These are phyloP conservation scores for Microcebus ravelobensis DNA, from an alignment of 2,113 vertebrate genomes.

Conservation along the genomic window DNA sequence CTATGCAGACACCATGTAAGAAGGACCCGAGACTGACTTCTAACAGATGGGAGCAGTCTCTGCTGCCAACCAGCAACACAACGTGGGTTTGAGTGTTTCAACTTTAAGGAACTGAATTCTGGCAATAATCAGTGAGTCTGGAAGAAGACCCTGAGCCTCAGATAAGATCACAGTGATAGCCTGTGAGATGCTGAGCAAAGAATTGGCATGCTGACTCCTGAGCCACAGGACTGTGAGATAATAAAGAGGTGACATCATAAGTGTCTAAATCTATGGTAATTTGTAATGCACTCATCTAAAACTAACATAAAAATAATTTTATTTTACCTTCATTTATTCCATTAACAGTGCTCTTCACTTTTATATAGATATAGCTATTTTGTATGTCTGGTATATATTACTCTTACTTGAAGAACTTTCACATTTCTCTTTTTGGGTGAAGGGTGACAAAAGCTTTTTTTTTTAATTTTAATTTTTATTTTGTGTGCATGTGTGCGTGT, in stretches of 20 bases:
- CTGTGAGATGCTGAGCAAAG: background rate
- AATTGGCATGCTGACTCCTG: background rate
- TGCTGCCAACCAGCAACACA: background rate
- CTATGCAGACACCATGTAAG: fast-evolving
- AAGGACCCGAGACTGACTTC: background rate
- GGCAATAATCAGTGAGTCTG: background rate
- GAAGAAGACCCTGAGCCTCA: background rate
- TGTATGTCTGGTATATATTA: background rate
- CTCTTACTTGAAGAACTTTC: background rate
- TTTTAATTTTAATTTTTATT: background rate
- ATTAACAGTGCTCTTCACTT: background rate
- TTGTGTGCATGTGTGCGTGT: background rate
- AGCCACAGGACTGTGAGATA: background rate
- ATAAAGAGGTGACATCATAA: background rate
- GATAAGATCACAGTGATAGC: background rate
- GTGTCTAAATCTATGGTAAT: background rate
- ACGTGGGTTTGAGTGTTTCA: background rate
- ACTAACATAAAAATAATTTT: background rate
- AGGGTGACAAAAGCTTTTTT: background rate
- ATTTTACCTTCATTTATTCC: background rate
- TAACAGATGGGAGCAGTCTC: background rate
- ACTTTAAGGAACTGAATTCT: background rate
- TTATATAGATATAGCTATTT: background rate
- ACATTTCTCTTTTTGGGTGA: background rate
- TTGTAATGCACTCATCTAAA: background rate